Percentiles rank a stretch among this genome's conserved stretches.
These are phyloP conservation scores for Orthosia gracilis DNA, from an alignment of 2,888 invertebrate species.

Conservation along the genomic window DNA sequence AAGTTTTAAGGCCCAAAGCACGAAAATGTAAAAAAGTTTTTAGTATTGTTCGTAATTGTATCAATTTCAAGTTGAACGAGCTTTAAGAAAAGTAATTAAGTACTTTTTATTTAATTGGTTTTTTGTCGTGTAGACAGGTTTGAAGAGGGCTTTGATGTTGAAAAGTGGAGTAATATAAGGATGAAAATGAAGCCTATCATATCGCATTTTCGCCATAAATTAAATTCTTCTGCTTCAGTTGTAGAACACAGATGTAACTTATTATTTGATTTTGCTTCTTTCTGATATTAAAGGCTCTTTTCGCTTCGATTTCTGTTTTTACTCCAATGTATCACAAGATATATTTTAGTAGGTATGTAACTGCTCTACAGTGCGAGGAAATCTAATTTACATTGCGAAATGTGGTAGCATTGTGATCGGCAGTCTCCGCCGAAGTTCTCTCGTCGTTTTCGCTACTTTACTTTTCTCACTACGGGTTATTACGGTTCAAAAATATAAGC, in stretches of 20 bases:
- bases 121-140: constrained; percentile 25
- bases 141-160: constrained; percentile 12
- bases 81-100: constrained; percentile 37
- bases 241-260: neutral
- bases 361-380: neutral
- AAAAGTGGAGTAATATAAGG: constrained; percentile 6
- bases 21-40: constrained; percentile 44
- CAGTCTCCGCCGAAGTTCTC: constrained; percentile 1
- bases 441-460: neutral
- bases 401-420: constrained; percentile 23
- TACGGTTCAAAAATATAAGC: neutral
- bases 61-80: constrained; percentile 42
- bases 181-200: neutral
- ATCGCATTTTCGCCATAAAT: neutral
- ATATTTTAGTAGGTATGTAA: neutral
- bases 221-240: neutral
- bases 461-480: neutral
- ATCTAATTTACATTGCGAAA: constrained; percentile 20
- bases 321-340: neutral
- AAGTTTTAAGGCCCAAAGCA: constrained; percentile 33
- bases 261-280: neutral
- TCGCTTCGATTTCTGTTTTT: constrained; percentile 12
- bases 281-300: constrained; percentile 1
- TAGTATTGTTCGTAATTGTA: constrained; percentile 51
- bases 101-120: constrained; percentile 44